A percentile compares a stretch with the other conserved stretches of the same genome.
Evolutionary conservation across 2,888 invertebrate species (phyloP).

Genomic region (Drosophila setosimentum): DNA sequence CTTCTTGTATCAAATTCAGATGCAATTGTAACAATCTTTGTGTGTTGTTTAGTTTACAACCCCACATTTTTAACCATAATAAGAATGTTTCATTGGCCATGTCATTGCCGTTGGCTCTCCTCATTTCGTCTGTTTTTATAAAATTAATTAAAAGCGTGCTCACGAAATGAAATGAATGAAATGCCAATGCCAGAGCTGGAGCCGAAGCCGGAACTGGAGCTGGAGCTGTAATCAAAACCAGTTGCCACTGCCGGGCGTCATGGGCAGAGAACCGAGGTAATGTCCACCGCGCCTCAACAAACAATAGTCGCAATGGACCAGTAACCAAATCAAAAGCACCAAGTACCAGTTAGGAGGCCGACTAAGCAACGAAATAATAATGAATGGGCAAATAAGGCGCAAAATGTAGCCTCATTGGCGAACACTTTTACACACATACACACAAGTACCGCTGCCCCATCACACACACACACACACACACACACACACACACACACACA

Average conservation of each 20-base stretch:
- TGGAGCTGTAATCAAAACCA: too few species aligned
- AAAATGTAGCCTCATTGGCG: conserved; percentile 24
- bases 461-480: background rate
- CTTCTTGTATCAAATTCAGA: background rate
- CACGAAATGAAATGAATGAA: conserved; percentile 53
- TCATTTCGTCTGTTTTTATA: conserved; percentile 21
- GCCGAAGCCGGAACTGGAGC: background rate
- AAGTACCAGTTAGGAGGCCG: conserved; percentile 13
- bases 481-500: background rate
- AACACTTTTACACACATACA: conserved; percentile 1
- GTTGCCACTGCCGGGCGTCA: background rate
- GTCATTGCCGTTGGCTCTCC: conserved; percentile 13
- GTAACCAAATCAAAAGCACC: conserved; percentile 36
- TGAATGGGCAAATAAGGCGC: conserved; percentile 60
- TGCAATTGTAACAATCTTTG: conserved; percentile 4
- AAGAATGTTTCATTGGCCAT: conserved; percentile 9
- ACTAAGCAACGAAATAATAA: conserved; percentile 60
- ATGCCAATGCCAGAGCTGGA: conserved; percentile 3
- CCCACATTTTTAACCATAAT: conserved; percentile 1
- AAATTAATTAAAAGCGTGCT: conserved; percentile 66
- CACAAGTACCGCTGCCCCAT: background rate
- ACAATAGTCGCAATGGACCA: conserved; percentile 51
- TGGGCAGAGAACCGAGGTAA: background rate
- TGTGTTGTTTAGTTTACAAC: background rate
- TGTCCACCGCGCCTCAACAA: conserved; percentile 31